Percentiles rank a stretch among this genome's conserved stretches.
Evolutionary conservation across 2,113 vertebrate genomes (phyloP).

Genomic region (Entomyzon cyanotis): DNA sequence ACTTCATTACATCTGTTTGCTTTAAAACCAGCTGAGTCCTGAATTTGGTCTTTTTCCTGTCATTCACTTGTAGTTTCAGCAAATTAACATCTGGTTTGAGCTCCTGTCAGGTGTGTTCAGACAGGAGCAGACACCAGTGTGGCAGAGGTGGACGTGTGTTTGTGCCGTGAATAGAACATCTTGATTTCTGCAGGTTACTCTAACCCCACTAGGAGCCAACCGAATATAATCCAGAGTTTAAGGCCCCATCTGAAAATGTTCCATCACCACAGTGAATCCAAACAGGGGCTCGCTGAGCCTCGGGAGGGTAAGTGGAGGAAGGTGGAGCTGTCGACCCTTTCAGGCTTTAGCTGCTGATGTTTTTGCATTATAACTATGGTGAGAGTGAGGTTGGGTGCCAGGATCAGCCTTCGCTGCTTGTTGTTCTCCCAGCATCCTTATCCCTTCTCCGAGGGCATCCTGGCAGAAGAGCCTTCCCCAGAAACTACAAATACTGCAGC

Average conservation of each 20-base stretch:
- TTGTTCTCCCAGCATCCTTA: neutral
- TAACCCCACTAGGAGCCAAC: constrained; percentile 79
- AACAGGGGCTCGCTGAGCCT: constrained; percentile 66
- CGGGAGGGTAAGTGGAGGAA: constrained; percentile 80
- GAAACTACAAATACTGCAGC: neutral
- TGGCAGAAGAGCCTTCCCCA: neutral
- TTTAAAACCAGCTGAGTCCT: neutral
- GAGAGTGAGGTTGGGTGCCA: constrained; percentile 39
- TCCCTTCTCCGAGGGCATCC: neutral
- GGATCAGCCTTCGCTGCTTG: neutral
- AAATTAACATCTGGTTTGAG: rapidly evolving
- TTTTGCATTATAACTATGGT: neutral
- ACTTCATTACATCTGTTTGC: neutral
- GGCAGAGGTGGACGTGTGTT: neutral
- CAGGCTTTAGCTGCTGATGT: constrained; percentile 44
- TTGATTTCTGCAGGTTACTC: constrained; percentile 81
- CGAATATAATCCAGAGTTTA: constrained; percentile 83
- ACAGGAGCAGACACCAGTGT: neutral
- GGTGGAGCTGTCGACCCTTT: neutral
- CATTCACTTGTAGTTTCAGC: neutral
- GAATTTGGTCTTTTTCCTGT: neutral
- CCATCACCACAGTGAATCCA: constrained; percentile 65
- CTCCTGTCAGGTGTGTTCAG: neutral
- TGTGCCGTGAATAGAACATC: constrained; percentile 41
- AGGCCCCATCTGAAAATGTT: constrained; percentile 79